Percentiles rank a stretch among this genome's conserved stretches.
Evolutionary conservation across 2,888 invertebrate species (phyloP).

Genomic region (Amblyteles armatorius): DNA sequence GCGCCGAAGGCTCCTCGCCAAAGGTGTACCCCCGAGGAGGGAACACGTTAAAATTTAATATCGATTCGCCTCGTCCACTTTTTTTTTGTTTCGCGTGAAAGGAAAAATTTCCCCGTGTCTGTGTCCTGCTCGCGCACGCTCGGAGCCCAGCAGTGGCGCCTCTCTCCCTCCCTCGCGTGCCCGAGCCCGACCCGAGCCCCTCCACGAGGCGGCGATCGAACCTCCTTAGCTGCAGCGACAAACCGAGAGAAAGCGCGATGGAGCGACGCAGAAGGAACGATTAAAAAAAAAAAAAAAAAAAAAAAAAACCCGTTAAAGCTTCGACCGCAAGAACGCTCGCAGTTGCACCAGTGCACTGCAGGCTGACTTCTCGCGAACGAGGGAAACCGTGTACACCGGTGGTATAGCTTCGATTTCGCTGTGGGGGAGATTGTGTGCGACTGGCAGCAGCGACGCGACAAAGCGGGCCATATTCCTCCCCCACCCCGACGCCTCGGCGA

Average conservation of each 20-base stretch:
- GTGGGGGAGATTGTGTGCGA: constrained; percentile 14
- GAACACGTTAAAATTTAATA: background rate
- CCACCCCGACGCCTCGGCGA: background rate
- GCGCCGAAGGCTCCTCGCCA: background rate
- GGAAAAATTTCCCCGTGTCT: background rate
- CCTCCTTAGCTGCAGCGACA: constrained; percentile 2
- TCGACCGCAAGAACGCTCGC: background rate
- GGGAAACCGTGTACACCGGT: constrained; percentile 27
- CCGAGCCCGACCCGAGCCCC: background rate
- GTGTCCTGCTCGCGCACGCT: background rate
- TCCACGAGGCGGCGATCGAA: background rate
- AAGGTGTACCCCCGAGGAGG: background rate
- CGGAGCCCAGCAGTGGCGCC: background rate
- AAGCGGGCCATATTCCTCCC: constrained; percentile 34
- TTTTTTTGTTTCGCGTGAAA: background rate
- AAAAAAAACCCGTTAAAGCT: background rate
- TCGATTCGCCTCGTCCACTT: background rate
- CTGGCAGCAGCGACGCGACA: constrained; percentile 20
- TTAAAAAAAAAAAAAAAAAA: background rate
- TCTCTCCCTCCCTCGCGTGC: background rate
- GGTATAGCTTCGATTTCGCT: constrained; percentile 25
- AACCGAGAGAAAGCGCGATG: background rate
- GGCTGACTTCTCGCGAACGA: constrained; percentile 17
- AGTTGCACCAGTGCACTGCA: constrained; percentile 5
- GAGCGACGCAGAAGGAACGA: background rate